Conservation (phyloP, 2,797 vertebrate genomes). For the Phoebastria nigripes region DNA sequence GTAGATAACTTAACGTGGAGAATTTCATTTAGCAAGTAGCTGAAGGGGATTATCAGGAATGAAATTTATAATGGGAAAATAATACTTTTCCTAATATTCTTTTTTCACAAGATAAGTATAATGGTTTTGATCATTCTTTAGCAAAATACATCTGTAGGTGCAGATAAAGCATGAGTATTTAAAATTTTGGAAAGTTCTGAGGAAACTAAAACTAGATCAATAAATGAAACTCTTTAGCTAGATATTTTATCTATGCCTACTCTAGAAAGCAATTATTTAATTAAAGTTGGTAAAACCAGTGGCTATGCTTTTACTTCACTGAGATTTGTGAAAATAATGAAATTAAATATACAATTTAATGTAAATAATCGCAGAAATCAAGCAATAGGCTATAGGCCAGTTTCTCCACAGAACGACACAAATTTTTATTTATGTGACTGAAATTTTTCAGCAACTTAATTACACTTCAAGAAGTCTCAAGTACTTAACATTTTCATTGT, state of each 20-base stretch:
- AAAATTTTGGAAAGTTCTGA: not conserved
- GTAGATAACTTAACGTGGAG: rapidly evolving
- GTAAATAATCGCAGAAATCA: not conserved
- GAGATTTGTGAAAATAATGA: not conserved
- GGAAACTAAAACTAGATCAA: not conserved
- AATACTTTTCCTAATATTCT: not conserved
- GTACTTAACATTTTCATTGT: not conserved
- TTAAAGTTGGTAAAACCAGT: not conserved
- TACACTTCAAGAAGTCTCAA: not conserved
- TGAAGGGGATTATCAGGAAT: not conserved
- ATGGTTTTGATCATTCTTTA: not conserved
- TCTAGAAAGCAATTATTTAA: not conserved
- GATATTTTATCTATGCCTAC: not conserved
- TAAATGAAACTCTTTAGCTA: not conserved
- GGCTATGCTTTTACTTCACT: not conserved
- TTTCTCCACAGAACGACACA: not conserved
- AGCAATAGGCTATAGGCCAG: not conserved
- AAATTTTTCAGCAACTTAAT: not conserved
- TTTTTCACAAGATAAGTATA: not conserved
- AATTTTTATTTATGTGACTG: not conserved
- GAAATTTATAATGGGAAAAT: not conserved
- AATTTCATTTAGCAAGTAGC: not conserved
- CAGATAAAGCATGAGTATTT: not conserved
- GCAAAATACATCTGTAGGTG: not conserved
- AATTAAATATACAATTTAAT: not conserved